Percentiles rank a stretch among this genome's conserved stretches.
Conservation (phyloP, 2,113 vertebrate genomes). For the Castor canadensis region DNA sequence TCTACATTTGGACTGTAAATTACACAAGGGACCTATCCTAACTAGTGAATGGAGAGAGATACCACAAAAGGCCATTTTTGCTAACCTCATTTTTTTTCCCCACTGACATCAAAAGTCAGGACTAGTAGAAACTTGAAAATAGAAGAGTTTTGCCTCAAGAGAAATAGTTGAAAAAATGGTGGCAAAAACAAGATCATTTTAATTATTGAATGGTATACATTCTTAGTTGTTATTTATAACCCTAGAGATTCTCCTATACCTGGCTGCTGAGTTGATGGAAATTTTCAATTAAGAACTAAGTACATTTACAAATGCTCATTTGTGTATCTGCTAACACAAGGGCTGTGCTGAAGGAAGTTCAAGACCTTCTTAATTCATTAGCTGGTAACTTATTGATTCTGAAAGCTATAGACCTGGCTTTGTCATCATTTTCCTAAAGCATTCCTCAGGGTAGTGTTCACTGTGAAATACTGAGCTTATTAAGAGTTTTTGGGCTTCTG, state of each 20-base stretch:
- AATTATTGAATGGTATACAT: background rate
- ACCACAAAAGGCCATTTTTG: background rate
- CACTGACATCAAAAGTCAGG: background rate
- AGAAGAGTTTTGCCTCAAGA: background rate
- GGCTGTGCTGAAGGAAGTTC: slow-evolving; percentile 36
- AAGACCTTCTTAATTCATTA: slow-evolving; percentile 62
- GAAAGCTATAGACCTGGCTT: slow-evolving; percentile 47
- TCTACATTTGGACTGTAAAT: background rate
- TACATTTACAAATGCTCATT: background rate
- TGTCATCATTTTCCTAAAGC: slow-evolving; percentile 64
- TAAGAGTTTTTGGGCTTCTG: slow-evolving; percentile 69
- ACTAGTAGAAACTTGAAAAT: background rate
- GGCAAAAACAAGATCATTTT: slow-evolving; percentile 29
- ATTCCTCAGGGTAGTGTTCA: slow-evolving; percentile 51
- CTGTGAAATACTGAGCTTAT: slow-evolving; percentile 73
- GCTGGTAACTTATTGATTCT: slow-evolving; percentile 55
- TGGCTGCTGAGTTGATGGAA: background rate
- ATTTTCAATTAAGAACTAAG: background rate
- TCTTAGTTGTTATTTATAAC: background rate
- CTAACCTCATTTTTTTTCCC: background rate
- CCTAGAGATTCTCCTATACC: background rate
- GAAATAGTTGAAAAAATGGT: slow-evolving; percentile 6
- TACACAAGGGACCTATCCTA: background rate
- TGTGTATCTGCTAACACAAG: background rate
- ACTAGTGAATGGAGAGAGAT: background rate